These are phyloP conservation scores for Drepana falcataria DNA, from an alignment of 2,888 invertebrate genomes.

Conservation along the genomic window DNA sequence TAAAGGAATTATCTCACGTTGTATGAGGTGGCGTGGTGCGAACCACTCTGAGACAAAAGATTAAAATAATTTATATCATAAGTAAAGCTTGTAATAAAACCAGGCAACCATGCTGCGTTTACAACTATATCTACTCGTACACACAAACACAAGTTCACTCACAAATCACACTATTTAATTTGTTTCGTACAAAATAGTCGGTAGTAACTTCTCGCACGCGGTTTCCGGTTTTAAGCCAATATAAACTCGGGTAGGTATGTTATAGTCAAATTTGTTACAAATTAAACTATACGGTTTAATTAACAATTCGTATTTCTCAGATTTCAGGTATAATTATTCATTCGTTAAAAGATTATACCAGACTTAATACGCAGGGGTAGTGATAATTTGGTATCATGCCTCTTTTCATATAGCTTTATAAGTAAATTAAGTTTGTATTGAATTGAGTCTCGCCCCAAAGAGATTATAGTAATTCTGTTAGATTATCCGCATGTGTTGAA, in stretches of 20 bases:
- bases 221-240: not conserved
- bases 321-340: conserved; percentile 40
- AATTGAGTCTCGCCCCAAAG: conserved; percentile 67
- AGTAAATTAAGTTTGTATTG: conserved; percentile 72
- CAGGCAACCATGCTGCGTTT: not conserved
- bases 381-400: conserved; percentile 49
- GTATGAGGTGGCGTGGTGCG: too few species aligned
- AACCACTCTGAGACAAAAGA: too few species aligned
- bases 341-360: conserved; percentile 62
- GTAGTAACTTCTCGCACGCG: not conserved
- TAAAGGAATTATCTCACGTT: too few species aligned
- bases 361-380: conserved; percentile 46
- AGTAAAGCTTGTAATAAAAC: not conserved
- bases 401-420: conserved; percentile 59
- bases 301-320: conserved; percentile 1
- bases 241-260: not conserved
- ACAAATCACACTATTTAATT: not conserved
- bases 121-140: not conserved
- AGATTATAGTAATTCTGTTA: conserved; percentile 71
- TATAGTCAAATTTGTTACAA: not conserved
- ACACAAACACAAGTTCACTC: not conserved
- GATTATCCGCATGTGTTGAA: conserved; percentile 75
- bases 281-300: not conserved
- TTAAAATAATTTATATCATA: not conserved
- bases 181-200: not conserved